Percentiles rank a stretch among this genome's conserved stretches.
These are phyloP conservation scores for Zoanthus sansibaricus DNA, from an alignment of 92 coral and sea anemone species.

Conservation along the genomic window DNA sequence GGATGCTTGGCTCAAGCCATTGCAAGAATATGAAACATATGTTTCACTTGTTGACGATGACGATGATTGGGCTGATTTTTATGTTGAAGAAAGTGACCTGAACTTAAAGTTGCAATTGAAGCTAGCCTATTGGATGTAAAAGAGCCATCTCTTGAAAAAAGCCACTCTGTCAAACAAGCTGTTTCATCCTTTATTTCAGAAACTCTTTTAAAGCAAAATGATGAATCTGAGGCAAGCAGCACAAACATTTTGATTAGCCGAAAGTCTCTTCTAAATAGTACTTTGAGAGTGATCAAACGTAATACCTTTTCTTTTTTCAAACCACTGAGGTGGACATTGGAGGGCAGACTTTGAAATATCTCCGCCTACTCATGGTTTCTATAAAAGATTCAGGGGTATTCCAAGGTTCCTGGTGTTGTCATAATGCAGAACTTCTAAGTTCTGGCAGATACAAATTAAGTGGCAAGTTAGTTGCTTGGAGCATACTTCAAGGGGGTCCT, in stretches of 20 bases:
- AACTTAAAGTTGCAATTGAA: conserved; percentile 39
- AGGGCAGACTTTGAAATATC: conserved; percentile 68
- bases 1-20: not conserved
- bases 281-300: conserved; percentile 60
- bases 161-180: not conserved
- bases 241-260: conserved; percentile 52
- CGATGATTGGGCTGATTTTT: not conserved
- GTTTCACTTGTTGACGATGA: not conserved
- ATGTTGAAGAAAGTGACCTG: conserved; percentile 21
- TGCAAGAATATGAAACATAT: not conserved
- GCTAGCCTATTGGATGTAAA: conserved; percentile 33
- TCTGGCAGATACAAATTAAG: conserved; percentile 45
- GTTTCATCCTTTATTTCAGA: conserved; percentile 9
- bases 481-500: conserved; percentile 61
- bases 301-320: conserved; percentile 55
- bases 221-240: not conserved
- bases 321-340: conserved; percentile 63
- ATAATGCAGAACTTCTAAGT: conserved; percentile 52
- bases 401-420: conserved; percentile 61
- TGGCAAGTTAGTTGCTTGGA: conserved; percentile 71
- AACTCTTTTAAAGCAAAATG: conserved; percentile 32
- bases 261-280: conserved; percentile 43
- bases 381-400: conserved; percentile 49
- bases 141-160: not conserved
- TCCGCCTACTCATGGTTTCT: conserved; percentile 59